Evolutionary conservation across 2,113 vertebrate genomes (phyloP), one percentile per base, ranked within the genome.

Genomic region (Takifugu flavidus): DNA sequence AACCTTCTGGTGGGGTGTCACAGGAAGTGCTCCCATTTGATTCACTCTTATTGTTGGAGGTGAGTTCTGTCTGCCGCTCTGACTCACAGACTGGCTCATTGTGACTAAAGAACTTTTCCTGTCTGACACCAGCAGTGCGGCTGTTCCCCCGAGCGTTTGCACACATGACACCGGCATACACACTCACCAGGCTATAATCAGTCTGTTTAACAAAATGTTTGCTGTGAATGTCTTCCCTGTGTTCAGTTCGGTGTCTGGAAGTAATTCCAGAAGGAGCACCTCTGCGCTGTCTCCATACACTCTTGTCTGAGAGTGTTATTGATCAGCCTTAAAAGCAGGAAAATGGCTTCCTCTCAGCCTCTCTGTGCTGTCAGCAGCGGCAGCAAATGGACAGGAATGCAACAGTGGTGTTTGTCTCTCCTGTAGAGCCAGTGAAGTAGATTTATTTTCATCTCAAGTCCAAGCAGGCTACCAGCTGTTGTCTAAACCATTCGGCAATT

Each of bases 21-120:
- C 74, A 80, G 82, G 79, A 84, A 84, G 67, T 67, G 63, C 71
- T 60, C 61, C 51, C 53, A 68, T 82, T 70, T 72, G 82, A 86
- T 60, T 89, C 69, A 80, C 65, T 56, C 39, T 42, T 78, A 53
- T 70, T 73, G 65, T 83, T 59, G 69, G 75, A 51, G 52, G 61
- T 62, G 74, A 79, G 70, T 78, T 62, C 58, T 34, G n/a, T 45
- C 50, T 61, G 47, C 50, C 31, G 10, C 26, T 61, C 20, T 79
- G 83, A 80, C 50, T 85, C 66, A 76, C 55, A 53, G 54, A 34
- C 59, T 67, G 56, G 63, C 20, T 20, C 20, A 20, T 20, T 20
- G 20, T 20, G 20, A 20, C 20, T 20, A 20, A 20, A 20, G 20
- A n/a, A 27, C 49, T 3, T 34, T 53, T 56, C 53, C 59, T 44